Conservation (phyloP, 2,888 invertebrate species). For the Bellardia pandia region DNA sequence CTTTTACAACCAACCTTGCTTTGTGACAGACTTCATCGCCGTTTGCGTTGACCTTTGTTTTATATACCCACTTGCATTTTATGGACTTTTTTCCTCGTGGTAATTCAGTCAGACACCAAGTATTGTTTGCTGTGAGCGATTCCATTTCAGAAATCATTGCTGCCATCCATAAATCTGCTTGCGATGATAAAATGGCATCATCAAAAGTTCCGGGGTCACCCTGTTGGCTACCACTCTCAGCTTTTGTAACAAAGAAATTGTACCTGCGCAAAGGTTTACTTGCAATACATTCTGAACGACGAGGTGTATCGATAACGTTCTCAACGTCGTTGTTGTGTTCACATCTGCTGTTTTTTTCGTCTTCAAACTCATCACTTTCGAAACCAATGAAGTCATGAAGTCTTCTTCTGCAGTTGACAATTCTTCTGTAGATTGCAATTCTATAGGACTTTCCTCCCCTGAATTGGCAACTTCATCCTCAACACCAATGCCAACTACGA, state of each 20-base stretch:
- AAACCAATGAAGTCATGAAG: too few species aligned
- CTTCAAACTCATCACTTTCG: slow-evolving; percentile 40
- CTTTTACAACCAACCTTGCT: too few species aligned
- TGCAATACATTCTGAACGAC: slow-evolving; percentile 19
- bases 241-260: slow-evolving; percentile 24
- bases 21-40: too few species aligned
- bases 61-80: too few species aligned
- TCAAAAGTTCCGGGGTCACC: slow-evolving; percentile 3
- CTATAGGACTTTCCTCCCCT: too few species aligned
- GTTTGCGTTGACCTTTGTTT: too few species aligned
- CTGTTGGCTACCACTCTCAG: neutral
- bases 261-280: slow-evolving; percentile 15
- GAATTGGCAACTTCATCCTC: slow-evolving; percentile 47
- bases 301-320: neutral
- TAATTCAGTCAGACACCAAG: slow-evolving; percentile 27
- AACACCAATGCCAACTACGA: neutral
- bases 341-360: too few species aligned
- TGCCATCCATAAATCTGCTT: slow-evolving; percentile 12
- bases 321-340: neutral
- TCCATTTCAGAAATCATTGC: slow-evolving; percentile 31
- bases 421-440: too few species aligned
- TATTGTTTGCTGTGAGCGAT: slow-evolving; percentile 10
- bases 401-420: too few species aligned
- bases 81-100: too few species aligned
- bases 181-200: neutral